phyloP scores from a whole-genome alignment of 2,888 invertebrate genomes.

The Agonopterix alstromeriana region DNA sequence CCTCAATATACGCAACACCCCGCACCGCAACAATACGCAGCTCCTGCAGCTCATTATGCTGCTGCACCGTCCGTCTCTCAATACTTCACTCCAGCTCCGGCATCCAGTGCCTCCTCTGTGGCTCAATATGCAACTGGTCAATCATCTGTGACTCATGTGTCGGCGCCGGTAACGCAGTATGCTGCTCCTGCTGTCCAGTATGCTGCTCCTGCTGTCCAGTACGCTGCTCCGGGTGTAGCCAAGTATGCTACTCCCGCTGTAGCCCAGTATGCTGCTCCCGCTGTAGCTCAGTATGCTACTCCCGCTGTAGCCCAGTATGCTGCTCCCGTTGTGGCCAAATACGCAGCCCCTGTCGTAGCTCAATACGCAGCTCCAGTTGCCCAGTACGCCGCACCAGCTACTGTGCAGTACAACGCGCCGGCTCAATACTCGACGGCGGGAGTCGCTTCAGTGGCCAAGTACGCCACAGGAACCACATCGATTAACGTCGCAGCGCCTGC shows the following conservation, averaged over 20 bases:
- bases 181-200: slow-evolving; percentile 17
- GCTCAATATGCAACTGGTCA: slow-evolving; percentile 14
- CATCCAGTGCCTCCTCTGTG: slow-evolving; percentile 9
- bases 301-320: slow-evolving; percentile 7
- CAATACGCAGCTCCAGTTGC: slow-evolving; percentile 14
- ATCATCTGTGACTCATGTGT: slow-evolving; percentile 10
- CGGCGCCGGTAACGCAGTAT: slow-evolving; percentile 17
- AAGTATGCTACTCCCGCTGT: slow-evolving; percentile 7
- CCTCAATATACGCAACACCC: slow-evolving; percentile 36
- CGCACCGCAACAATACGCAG: slow-evolving; percentile 40
- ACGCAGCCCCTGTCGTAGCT: slow-evolving; percentile 9
- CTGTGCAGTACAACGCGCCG: slow-evolving; percentile 12
- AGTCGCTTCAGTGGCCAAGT: slow-evolving; percentile 10
- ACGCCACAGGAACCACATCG: slow-evolving; percentile 11
- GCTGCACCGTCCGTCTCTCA: slow-evolving; percentile 16
- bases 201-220: slow-evolving; percentile 5
- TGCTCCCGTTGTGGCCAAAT: slow-evolving; percentile 13
- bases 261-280: slow-evolving; percentile 26
- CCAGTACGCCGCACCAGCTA: slow-evolving; percentile 12
- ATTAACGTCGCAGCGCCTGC: slow-evolving; percentile 23
- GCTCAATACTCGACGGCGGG: slow-evolving; percentile 2
- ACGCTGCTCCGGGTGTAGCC: neutral
- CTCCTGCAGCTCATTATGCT: slow-evolving; percentile 42
- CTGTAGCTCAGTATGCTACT: slow-evolving; percentile 13
- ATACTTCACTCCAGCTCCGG: slow-evolving; percentile 24